Percentiles rank a stretch among this genome's conserved stretches.
Evolutionary conservation across 2,113 vertebrate species (phyloP).

Genomic region (Rhabdornis inornatus): DNA sequence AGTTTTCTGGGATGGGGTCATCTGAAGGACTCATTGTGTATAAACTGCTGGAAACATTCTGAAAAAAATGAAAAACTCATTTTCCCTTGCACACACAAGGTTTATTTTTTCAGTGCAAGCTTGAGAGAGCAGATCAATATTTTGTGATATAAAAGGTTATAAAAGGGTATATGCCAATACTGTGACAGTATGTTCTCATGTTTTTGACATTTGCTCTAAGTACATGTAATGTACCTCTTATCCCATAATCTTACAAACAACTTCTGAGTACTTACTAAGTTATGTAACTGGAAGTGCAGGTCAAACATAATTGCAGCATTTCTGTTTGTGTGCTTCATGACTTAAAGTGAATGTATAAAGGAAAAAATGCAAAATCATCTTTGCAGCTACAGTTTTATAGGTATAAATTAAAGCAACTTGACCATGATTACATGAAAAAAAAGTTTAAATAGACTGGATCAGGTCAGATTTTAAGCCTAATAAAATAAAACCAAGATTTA

Average conservation of each 20-base stretch:
- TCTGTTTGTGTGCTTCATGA: not conserved
- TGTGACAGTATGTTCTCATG: not conserved
- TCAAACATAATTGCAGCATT: not conserved
- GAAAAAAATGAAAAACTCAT: not conserved
- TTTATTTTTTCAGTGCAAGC: not conserved
- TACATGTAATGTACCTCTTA: not conserved
- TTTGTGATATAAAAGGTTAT: not conserved
- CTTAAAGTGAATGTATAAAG: not conserved
- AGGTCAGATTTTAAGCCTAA: not conserved
- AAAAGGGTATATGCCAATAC: not conserved
- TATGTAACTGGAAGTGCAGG: not conserved
- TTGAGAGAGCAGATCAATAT: not conserved
- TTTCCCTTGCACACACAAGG: not conserved
- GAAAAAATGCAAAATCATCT: not conserved
- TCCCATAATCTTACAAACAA: not conserved
- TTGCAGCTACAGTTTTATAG: not conserved
- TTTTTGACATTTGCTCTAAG: constrained; percentile 34
- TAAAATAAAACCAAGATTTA: not conserved
- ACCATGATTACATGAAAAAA: not conserved
- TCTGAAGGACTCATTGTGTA: not conserved
- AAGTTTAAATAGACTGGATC: not conserved
- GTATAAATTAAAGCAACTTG: not conserved
- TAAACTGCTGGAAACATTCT: not conserved
- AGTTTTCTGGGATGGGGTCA: not conserved
- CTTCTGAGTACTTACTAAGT: not conserved